Evolutionary conservation across 2,888 invertebrate genomes (phyloP).

Genomic region (Agriopis aurantiaria): DNA sequence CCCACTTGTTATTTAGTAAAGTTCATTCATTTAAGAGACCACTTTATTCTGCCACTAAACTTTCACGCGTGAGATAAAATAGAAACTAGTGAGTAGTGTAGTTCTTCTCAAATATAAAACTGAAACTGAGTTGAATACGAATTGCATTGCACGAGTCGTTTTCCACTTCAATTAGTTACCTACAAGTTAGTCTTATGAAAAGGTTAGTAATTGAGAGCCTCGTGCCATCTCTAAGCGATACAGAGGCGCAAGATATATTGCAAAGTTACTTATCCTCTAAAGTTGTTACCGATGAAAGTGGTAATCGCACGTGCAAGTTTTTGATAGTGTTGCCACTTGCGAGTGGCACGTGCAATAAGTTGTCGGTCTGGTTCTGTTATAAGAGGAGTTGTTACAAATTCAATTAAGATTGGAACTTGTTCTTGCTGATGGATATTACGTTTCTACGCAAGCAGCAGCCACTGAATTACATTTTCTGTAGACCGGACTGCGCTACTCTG

Average conservation of each 20-base stretch:
- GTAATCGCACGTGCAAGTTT: too few relatives aligned
- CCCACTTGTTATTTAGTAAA: too few relatives aligned
- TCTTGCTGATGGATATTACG: constrained; percentile 1
- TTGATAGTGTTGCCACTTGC: too few relatives aligned
- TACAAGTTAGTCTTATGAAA: constrained; percentile 12
- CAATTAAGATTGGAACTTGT: constrained; percentile 12
- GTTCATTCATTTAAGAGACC: background rate
- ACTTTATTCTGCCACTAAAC: background rate
- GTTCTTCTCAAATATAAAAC: constrained; percentile 18
- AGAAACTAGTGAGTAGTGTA: constrained; percentile 6
- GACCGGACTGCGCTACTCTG: too few relatives aligned
- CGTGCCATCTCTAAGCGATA: background rate
- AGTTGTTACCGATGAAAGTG: too few relatives aligned
- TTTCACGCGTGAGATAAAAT: constrained; percentile 5
- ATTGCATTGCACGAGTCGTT: constrained; percentile 16
- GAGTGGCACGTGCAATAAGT: too few relatives aligned
- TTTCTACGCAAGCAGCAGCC: too few relatives aligned
- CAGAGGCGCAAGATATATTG: background rate
- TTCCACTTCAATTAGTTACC: constrained; percentile 19
- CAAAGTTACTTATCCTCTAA: too few relatives aligned
- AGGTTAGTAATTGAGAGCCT: constrained; percentile 10
- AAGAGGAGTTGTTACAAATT: constrained; percentile 3
- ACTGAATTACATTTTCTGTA: background rate
- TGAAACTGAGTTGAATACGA: constrained; percentile 8
- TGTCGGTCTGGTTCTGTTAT: too few relatives aligned